These are phyloP conservation scores for Cuculus canorus DNA, from an alignment of 2,797 vertebrate genomes.

Conservation along the genomic window DNA sequence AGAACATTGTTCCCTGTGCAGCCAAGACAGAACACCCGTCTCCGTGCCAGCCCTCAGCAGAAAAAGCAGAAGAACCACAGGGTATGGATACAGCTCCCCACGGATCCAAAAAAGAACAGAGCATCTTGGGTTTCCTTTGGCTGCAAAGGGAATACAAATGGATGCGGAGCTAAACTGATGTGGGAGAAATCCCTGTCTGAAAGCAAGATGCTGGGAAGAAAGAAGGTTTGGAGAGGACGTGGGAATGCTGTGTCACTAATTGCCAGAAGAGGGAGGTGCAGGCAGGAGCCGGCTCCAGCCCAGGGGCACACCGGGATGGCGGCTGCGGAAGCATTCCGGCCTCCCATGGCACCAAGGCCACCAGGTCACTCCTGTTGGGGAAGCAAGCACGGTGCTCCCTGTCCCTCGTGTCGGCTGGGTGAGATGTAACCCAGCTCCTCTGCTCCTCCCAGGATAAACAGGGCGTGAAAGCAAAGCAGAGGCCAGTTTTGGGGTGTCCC, in stretches of 20 bases:
- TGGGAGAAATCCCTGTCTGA: not conserved
- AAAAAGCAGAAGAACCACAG: not conserved
- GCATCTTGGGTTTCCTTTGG: not conserved
- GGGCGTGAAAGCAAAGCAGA: not conserved
- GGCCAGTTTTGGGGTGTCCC: not conserved
- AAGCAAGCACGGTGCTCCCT: accelerated
- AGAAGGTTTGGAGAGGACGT: not conserved
- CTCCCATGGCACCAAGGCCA: not conserved
- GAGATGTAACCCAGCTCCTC: not conserved
- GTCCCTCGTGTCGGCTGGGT: not conserved
- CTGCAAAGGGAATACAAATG: not conserved
- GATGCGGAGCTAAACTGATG: accelerated
- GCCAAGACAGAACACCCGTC: accelerated
- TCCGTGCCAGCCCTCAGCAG: not conserved
- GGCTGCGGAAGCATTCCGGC: not conserved
- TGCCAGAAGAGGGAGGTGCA: slow-evolving; percentile 29
- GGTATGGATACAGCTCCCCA: not conserved
- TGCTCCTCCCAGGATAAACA: not conserved
- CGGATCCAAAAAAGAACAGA: not conserved
- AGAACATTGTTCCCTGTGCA: accelerated
- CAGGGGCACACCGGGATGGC: accelerated
- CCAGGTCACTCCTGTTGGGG: not conserved
- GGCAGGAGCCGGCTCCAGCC: not conserved
- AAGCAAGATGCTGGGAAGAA: not conserved
- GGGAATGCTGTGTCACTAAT: accelerated